Base-by-base conservation (phyloP, 1,140 invertebrate species). In the Drosophila burlai region DNA sequence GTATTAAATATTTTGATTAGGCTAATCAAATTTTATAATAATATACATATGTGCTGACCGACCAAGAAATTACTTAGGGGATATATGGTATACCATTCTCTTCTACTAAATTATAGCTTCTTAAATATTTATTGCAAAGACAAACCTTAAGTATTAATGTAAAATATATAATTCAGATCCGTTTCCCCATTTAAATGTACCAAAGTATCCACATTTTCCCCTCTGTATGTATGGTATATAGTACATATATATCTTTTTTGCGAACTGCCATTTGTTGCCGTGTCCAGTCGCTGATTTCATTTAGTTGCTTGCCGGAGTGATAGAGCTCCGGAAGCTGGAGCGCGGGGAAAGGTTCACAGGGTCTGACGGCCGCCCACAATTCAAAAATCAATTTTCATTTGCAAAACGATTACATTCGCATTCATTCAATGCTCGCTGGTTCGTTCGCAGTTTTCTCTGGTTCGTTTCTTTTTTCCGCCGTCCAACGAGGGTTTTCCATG, bases 341-440 rank as follows among this genome's bases (percentile, higher is more conserved):
- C 38, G 49, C 49, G 58, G 68, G 15, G 40, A 43, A 42, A 38
- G 65, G 60, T 21, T 59, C 40, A 49, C n/a, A 34, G 50, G 29
- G 40, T 16, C 47, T 57, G 69, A 66, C 80, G 69, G 75, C 76
- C 83, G 63, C 81, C 81, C 85, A 89, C 84, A 86, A 86, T 91
- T 91, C 86, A 91, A 91, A 91, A 91, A 91, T 91, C 86, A 91
- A 91, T 91, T 91, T 91, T 91, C 86, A 91, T 91, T 91, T 89
- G 84, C 85, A 90, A 89, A 89, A 89, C 84, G 84, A 89, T 89
- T 89, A 89, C 85, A 89, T 90, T 89, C 84, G 84, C 85, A 89
- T 89, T 89, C 84, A 89, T 90, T 89, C 84, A 89, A 89, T 89
- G 84, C 81, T 89, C 84, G 84, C 64, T 89, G 81, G 81, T 64